Conservation (phyloP, 1,140 invertebrate species). For the Phymastichus coffea region DNA sequence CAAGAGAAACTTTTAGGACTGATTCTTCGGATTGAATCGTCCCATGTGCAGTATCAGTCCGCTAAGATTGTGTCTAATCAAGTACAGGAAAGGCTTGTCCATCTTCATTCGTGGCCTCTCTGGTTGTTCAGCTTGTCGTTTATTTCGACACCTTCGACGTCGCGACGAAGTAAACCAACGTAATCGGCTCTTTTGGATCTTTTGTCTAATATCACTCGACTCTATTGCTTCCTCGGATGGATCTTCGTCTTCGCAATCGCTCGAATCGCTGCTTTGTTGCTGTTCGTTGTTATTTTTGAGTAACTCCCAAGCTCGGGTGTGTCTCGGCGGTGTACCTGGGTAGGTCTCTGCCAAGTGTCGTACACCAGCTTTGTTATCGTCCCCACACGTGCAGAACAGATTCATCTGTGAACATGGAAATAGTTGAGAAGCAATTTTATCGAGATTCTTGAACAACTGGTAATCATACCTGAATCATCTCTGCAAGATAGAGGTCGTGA, state of each 20-base stretch:
- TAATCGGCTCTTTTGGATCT: conserved; percentile 31
- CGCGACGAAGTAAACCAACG: neutral
- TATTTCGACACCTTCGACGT: conserved; percentile 51
- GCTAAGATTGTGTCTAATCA: conserved; percentile 82
- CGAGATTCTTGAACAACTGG: neutral
- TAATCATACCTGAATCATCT: conserved; percentile 72
- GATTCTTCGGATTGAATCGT: conserved; percentile 70
- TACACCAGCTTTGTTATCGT: conserved; percentile 65
- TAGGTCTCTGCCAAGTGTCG: conserved; percentile 78
- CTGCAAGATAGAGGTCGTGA: conserved; percentile 74
- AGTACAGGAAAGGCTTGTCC: conserved; percentile 82
- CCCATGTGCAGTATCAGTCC: conserved; percentile 84
- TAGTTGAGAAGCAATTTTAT: neutral
- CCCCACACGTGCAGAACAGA: conserved; percentile 77
- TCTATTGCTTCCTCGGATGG: neutral
- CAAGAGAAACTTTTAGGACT: conserved; percentile 18
- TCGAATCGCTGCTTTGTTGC: neutral
- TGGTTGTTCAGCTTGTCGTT: conserved; percentile 65
- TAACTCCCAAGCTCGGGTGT: conserved; percentile 32
- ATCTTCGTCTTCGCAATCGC: neutral
- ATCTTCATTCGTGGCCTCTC: conserved; percentile 74
- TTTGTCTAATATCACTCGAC: conserved; percentile 30
- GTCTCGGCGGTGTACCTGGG: conserved; percentile 64
- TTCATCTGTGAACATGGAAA: conserved; percentile 52
- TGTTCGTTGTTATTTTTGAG: neutral